A percentile compares a stretch with the other conserved stretches of the same genome.
phyloP scores from a whole-genome alignment of 2,888 invertebrate species.

The Melinaea menophilus region DNA sequence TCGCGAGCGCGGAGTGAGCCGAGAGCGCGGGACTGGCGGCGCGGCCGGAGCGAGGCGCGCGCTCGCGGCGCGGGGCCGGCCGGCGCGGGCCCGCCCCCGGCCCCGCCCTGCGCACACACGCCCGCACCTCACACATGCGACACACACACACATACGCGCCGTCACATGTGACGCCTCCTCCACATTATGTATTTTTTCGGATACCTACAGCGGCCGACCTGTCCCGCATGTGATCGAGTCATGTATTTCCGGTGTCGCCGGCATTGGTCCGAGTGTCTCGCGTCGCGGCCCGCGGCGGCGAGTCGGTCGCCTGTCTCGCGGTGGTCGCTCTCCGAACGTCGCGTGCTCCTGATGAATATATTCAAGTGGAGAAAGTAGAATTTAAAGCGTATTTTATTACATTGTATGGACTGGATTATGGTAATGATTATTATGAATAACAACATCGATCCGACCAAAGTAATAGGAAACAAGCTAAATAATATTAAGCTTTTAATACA shows the following conservation, averaged over 20 bases:
- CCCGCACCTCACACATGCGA: constrained; percentile 43
- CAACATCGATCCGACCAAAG: constrained; percentile 7
- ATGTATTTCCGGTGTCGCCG: background rate
- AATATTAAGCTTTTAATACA: too few relatives aligned
- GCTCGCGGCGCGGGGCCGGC: constrained; percentile 50
- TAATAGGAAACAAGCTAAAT: too few relatives aligned
- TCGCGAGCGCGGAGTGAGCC: constrained; percentile 57
- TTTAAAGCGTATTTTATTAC: constrained; percentile 11
- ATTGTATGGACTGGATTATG: constrained; percentile 11
- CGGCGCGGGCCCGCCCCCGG: constrained; percentile 62
- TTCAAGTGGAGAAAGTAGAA: constrained; percentile 20
- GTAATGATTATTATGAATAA: constrained; percentile 6
- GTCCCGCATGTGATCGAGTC: background rate
- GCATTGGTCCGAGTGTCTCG: background rate
- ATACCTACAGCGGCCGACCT: constrained; percentile 48
- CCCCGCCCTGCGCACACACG: constrained; percentile 57
- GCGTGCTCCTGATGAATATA: constrained; percentile 27
- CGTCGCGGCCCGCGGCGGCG: background rate
- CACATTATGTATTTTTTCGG: constrained; percentile 61
- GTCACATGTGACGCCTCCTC: constrained; percentile 72
- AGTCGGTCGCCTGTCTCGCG: too few relatives aligned
- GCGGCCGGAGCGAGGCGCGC: constrained; percentile 35
- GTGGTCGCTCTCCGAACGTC: constrained; percentile 21
- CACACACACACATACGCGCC: constrained; percentile 61
- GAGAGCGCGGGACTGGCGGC: constrained; percentile 53